Evolutionary conservation across 2,113 vertebrate genomes (phyloP).

Genomic region (Tonatia bakeri): DNA sequence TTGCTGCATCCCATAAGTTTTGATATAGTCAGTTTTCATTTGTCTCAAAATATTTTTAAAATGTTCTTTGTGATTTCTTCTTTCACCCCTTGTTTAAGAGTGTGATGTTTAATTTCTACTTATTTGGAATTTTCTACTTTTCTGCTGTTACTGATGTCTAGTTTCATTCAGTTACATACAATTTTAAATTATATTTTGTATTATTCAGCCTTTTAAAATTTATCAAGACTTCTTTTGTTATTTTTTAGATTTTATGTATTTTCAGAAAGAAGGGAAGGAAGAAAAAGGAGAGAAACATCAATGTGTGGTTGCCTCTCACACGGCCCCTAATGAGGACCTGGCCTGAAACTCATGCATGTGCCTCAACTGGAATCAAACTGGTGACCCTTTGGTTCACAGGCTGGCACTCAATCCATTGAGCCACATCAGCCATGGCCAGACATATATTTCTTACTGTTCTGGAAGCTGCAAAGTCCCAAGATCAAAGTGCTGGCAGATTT

Average conservation of each 20-base stretch:
- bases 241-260: too few species aligned
- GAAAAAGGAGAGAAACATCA: too few species aligned
- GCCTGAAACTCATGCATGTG: too few species aligned
- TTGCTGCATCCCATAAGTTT: background rate
- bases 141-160: background rate
- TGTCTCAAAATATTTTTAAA: background rate
- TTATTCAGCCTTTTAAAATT: background rate
- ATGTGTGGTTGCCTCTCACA: too few species aligned
- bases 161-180: background rate
- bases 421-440: background rate
- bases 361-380: too few species aligned
- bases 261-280: too few species aligned
- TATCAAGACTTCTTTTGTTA: background rate
- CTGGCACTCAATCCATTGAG: too few species aligned
- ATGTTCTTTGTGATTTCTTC: background rate
- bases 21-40: background rate
- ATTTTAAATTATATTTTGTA: background rate
- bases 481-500: background rate
- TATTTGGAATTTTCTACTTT: background rate
- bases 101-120: background rate
- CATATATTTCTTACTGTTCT: too few species aligned
- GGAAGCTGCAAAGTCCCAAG: background rate
- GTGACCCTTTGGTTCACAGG: too few species aligned
- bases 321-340: too few species aligned
- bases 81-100: background rate